These are phyloP conservation scores for Chaenocephalus aceratus DNA, from an alignment of 2,113 vertebrate genomes.

Conservation along the genomic window DNA sequence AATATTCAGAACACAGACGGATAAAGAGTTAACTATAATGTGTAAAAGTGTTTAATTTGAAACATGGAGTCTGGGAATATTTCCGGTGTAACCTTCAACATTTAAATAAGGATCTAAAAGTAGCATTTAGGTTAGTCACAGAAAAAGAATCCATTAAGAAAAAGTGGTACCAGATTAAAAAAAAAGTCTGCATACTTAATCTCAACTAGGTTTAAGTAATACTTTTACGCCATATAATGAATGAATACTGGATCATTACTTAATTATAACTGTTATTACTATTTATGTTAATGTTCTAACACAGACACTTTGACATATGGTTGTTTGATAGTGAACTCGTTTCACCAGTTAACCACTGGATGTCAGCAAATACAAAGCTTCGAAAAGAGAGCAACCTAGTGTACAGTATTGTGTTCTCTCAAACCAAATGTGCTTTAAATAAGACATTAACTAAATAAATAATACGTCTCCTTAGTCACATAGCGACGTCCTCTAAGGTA, in stretches of 20 bases:
- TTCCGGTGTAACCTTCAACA: background rate
- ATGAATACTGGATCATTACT: too few species aligned
- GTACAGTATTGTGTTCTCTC: background rate
- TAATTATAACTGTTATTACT: too few species aligned
- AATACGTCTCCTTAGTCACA: background rate
- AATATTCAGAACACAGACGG: background rate
- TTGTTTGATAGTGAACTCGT: background rate
- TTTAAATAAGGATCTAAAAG: background rate
- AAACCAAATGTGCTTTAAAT: slow-evolving; percentile 3
- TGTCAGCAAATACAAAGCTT: slow-evolving; percentile 74
- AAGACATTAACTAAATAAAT: background rate
- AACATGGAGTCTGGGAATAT: background rate
- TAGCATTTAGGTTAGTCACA: background rate
- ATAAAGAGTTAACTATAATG: too few species aligned
- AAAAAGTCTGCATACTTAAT: too few species aligned
- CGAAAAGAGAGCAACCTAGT: background rate
- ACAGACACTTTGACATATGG: background rate
- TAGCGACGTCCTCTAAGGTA: background rate
- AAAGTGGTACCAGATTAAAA: background rate
- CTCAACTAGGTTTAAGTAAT: too few species aligned
- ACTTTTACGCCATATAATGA: too few species aligned
- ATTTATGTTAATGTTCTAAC: too few species aligned
- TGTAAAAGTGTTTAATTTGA: background rate
- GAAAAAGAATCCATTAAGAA: background rate
- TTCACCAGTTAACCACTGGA: slow-evolving; percentile 55